Percentiles rank a stretch among this genome's conserved stretches.
Evolutionary conservation across 2,888 invertebrate species (phyloP).

Genomic region (Zaprionus lineosus): DNA sequence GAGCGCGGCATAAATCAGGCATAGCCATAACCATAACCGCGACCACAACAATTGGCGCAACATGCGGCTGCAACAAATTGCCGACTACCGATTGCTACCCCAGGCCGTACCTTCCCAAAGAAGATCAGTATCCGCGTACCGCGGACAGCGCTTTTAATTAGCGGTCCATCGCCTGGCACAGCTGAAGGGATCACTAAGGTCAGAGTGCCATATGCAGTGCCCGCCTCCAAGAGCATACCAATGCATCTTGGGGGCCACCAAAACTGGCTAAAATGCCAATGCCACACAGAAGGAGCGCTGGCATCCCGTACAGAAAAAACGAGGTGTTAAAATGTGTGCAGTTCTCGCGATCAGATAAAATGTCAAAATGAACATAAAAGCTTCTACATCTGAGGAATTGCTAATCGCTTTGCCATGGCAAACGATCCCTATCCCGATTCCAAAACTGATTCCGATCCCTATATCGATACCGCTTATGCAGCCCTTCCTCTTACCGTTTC

Average conservation of each 20-base stretch:
- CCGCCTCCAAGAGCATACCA: slow-evolving; percentile 37
- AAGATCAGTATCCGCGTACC: slow-evolving; percentile 15
- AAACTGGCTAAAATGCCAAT: slow-evolving; percentile 22
- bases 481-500: too few species aligned
- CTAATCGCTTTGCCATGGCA: slow-evolving; percentile 63
- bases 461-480: slow-evolving; percentile 8
- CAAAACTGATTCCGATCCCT: slow-evolving; percentile 10
- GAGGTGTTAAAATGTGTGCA: slow-evolving; percentile 80
- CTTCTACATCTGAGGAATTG: slow-evolving; percentile 80
- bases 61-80: slow-evolving; percentile 78
- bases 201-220: slow-evolving; percentile 16
- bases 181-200: too few species aligned
- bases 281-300: slow-evolving; percentile 38
- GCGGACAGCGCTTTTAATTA: slow-evolving; percentile 60
- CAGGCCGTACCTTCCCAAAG: slow-evolving; percentile 5
- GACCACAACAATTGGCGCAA: slow-evolving; percentile 80
- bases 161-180: too few species aligned
- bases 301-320: slow-evolving; percentile 33
- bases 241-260: slow-evolving; percentile 24
- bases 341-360: slow-evolving; percentile 80
- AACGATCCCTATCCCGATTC: slow-evolving; percentile 18
- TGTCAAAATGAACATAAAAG: slow-evolving; percentile 81
- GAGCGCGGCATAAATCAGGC: slow-evolving; percentile 78
- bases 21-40: slow-evolving; percentile 59
- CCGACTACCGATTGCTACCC: slow-evolving; percentile 20